Base-by-base conservation (phyloP, 2,888 invertebrate genomes). In the Scrobipalpa costella region DNA sequence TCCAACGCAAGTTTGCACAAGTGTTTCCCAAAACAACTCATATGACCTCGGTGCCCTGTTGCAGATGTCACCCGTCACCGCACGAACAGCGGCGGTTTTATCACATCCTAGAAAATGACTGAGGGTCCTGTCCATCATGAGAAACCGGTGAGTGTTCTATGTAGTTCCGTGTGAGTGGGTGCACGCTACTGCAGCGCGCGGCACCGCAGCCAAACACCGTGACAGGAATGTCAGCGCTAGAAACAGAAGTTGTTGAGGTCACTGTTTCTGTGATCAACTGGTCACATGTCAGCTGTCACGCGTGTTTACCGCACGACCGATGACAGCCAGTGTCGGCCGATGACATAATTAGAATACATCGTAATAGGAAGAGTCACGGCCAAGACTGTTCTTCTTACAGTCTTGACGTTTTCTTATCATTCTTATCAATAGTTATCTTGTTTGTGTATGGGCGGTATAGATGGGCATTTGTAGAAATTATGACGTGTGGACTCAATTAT, bases 71-170 rank as follows among this genome's bases (percentile, higher is more conserved):
- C 79, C 89, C 88, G 79, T 86, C 85, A 79, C 88, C 88, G 86
- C 87, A 90, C 81, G 83, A 80, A 80, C 83, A 81, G 78, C 85
- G 90, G 87, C 90, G 90, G 80, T 89, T 88, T 82, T 90, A 89
- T 88, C 89, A 90, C 77, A 90, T 88, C 81, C 83, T 91, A 80
- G 90, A 90, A 90, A 90, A 91, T 91, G 90, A 90, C 90, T 90
- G 90, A 90, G 83, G 87, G 87, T 78, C 78, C 80, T 71, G 74
- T 77, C 73, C 83, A 82, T 76, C 83, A 90, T 90, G 90, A 85
- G 74, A 88, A 87, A 81, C 83, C 89, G 88, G 90, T 91, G 80
- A 90, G 90, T 88, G 74, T 66, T 47, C 40, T 2, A n/a, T 19
- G 19, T 52, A 38, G 58, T 58, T 58, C n/a, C 13, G 58, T 13